Conservation (phyloP, 1,140 invertebrate genomes). For the Rhopalosiphum maidis region DNA sequence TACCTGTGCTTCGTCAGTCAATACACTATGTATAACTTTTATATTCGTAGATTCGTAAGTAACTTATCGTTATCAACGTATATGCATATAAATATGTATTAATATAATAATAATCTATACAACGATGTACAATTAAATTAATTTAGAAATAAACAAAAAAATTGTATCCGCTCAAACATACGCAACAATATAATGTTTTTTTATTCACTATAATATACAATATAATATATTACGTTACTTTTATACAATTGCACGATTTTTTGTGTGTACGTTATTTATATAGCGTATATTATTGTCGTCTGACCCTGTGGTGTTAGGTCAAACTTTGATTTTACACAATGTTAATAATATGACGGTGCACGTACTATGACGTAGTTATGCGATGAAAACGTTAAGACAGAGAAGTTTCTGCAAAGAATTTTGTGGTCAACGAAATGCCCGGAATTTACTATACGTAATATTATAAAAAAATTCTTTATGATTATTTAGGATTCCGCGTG, state of each 20-base stretch:
- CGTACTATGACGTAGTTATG: neutral
- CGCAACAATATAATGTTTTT: neutral
- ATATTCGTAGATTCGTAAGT: too few relatives aligned
- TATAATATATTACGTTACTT: neutral
- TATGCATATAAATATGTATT: too few relatives aligned
- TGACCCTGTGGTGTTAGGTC: neutral
- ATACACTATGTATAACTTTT: too few relatives aligned
- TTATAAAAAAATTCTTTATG: neutral
- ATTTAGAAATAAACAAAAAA: neutral
- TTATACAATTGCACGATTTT: neutral
- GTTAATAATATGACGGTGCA: neutral
- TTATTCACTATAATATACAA: neutral
- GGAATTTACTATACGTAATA: neutral
- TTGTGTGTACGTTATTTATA: neutral
- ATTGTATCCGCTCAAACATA: neutral
- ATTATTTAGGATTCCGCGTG: neutral
- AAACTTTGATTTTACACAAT: neutral
- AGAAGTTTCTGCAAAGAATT: neutral
- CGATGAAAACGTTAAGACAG: neutral
- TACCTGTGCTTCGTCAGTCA: too few relatives aligned
- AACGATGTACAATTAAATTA: neutral
- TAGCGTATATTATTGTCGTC: neutral
- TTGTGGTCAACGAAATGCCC: neutral
- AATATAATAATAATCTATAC: too few relatives aligned
- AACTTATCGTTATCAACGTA: too few relatives aligned